Evolutionary conservation across 1,140 invertebrate species (phyloP).

Genomic region (Hylaeus anthracinus): DNA sequence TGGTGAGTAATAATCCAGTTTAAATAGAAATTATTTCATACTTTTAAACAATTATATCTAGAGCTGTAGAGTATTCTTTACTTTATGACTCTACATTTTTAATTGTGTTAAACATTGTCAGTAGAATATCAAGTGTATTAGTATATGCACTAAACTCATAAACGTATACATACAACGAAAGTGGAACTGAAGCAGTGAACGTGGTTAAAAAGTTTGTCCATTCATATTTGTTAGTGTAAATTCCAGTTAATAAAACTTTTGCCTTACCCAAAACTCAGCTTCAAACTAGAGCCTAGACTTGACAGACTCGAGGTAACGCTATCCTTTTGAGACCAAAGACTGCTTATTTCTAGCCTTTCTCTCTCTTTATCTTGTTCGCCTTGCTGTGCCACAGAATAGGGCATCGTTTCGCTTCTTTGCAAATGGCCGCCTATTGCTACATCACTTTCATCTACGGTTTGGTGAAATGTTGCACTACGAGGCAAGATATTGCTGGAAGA

Average conservation of each 20-base stretch:
- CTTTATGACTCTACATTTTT: too few species aligned
- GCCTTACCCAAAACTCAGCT: constrained; percentile 91
- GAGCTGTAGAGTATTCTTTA: too few species aligned
- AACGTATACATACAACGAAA: background rate
- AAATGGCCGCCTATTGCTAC: constrained; percentile 77
- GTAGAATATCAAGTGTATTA: too few species aligned
- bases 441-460: constrained; percentile 72
- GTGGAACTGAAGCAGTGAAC: background rate
- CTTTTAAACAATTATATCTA: too few species aligned
- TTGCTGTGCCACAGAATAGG: constrained; percentile 80
- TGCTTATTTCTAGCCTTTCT: constrained; percentile 76
- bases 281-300: constrained; percentile 89
- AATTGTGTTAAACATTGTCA: too few species aligned
- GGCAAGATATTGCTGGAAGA: constrained; percentile 72
- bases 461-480: constrained; percentile 78
- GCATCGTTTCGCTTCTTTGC: constrained; percentile 91
- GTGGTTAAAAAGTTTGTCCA: background rate
- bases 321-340: constrained; percentile 80
- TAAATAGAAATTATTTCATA: too few species aligned
- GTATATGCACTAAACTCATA: too few species aligned
- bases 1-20: too few species aligned
- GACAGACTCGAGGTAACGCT: constrained; percentile 89
- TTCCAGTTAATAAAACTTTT: constrained; percentile 3
- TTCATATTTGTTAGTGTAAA: background rate
- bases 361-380: constrained; percentile 78